Evolutionary conservation across 2,888 invertebrate species (phyloP).

Genomic region (Eurytoma californica): DNA sequence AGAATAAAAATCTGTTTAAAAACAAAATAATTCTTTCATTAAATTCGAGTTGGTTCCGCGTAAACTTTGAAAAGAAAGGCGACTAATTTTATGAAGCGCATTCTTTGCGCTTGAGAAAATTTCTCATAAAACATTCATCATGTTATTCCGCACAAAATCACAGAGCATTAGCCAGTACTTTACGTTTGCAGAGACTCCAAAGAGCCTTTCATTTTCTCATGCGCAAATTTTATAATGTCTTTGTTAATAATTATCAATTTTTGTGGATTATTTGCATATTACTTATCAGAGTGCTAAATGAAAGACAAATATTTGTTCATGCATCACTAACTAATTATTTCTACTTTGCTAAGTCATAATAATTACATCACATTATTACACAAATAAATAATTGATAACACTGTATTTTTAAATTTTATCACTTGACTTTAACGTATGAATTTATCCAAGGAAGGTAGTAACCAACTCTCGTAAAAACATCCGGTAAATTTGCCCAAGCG

Average conservation of each 20-base stretch:
- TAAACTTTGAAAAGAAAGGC: not conserved
- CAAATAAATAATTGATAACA: not conserved
- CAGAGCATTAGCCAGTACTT: not conserved
- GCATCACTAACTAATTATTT: not conserved
- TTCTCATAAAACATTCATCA: conserved; percentile 2
- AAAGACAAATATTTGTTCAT: not conserved
- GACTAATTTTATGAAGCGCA: not conserved
- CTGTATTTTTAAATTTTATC: not conserved
- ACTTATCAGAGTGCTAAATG: too few species aligned
- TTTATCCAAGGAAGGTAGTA: conserved; percentile 38
- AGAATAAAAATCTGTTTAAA: too few species aligned
- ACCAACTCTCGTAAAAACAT: conserved; percentile 25
- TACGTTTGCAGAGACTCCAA: not conserved
- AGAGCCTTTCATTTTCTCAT: not conserved
- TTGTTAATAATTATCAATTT: not conserved
- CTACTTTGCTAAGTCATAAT: not conserved
- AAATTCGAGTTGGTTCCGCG: not conserved
- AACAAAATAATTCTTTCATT: too few species aligned
- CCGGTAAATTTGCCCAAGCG: conserved; percentile 23
- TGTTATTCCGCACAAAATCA: too few species aligned
- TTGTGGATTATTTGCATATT: too few species aligned
- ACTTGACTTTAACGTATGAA: not conserved
- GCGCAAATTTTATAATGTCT: not conserved
- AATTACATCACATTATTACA: not conserved
- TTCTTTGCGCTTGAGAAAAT: not conserved